These are phyloP conservation scores for Agelastica alni DNA, from an alignment of 2,888 invertebrate genomes.

Conservation along the genomic window DNA sequence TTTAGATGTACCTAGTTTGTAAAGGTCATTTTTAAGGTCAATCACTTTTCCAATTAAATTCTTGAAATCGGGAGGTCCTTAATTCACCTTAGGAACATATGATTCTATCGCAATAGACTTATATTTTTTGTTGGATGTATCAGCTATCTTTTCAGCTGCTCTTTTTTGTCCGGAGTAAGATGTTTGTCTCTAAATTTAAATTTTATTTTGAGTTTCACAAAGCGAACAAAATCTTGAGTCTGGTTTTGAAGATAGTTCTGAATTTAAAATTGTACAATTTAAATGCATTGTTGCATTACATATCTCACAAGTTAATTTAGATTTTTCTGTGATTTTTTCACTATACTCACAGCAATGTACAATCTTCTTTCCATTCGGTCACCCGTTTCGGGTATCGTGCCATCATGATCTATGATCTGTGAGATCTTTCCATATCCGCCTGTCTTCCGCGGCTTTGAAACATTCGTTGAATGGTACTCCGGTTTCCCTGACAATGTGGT, in stretches of 20 bases:
- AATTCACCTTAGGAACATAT: constrained; percentile 19
- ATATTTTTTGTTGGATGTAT: background rate
- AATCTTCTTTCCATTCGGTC: too few relatives aligned
- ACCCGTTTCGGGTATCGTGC: too few relatives aligned
- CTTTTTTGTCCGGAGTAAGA: too few relatives aligned
- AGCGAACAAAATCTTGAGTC: constrained; percentile 5
- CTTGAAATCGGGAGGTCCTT: constrained; percentile 23
- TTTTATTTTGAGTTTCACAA: constrained; percentile 12
- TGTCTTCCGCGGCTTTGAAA: too few relatives aligned
- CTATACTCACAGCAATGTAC: background rate
- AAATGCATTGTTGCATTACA: constrained; percentile 23
- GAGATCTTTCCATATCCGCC: too few relatives aligned
- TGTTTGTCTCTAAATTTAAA: too few relatives aligned
- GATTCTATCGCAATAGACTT: background rate
- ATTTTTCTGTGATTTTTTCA: too few relatives aligned
- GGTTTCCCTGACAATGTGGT: too few relatives aligned
- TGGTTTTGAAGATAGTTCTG: constrained; percentile 23
- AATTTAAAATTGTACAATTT: constrained; percentile 29
- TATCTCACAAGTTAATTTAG: too few relatives aligned
- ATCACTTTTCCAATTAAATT: constrained; percentile 23
- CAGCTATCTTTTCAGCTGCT: constrained; percentile 27
- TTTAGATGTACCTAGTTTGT: too few relatives aligned
- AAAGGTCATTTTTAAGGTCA: background rate
- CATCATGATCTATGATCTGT: too few relatives aligned
- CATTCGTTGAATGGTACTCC: too few relatives aligned